Conservation (phyloP, 2,888 invertebrate species). For the Drosophila neotestacea region DNA sequence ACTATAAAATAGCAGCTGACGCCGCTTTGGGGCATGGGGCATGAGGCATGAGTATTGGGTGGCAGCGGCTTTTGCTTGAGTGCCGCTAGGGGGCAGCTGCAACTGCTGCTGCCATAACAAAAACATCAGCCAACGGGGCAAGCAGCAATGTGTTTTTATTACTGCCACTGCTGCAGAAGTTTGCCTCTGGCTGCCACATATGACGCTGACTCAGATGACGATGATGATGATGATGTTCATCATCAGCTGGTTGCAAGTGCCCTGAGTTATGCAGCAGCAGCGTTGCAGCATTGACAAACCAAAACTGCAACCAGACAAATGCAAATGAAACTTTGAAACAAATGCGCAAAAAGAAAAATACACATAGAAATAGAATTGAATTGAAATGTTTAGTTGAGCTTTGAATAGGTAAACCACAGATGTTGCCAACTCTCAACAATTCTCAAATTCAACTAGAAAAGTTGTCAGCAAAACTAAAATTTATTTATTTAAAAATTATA, state of each 20-base stretch:
- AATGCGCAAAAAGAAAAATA: constrained; percentile 1
- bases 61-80: constrained; percentile 48
- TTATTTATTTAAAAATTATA: neutral
- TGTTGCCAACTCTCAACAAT: constrained; percentile 8
- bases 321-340: constrained; percentile 21
- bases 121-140: constrained; percentile 52
- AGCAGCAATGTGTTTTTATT: constrained; percentile 61
- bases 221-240: constrained; percentile 21
- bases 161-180: constrained; percentile 26
- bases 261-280: constrained; percentile 53
- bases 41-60: neutral
- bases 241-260: constrained; percentile 34
- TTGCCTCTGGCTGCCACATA: constrained; percentile 37
- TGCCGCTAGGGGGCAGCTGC: constrained; percentile 44
- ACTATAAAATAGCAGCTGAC: constrained; percentile 63
- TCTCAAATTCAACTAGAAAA: constrained; percentile 11
- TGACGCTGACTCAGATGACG: constrained; percentile 33
- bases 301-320: constrained; percentile 29
- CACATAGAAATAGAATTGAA: neutral
- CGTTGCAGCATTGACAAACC: constrained; percentile 40
- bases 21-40: constrained; percentile 44
- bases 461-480: neutral
- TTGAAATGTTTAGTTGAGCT: constrained; percentile 20
- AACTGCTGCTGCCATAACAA: constrained; percentile 54
- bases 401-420: constrained; percentile 18